A percentile compares a stretch with the other conserved stretches of the same genome.
Evolutionary conservation across 1,140 invertebrate species (phyloP).

Genomic region (Protaetia brevitarsis): DNA sequence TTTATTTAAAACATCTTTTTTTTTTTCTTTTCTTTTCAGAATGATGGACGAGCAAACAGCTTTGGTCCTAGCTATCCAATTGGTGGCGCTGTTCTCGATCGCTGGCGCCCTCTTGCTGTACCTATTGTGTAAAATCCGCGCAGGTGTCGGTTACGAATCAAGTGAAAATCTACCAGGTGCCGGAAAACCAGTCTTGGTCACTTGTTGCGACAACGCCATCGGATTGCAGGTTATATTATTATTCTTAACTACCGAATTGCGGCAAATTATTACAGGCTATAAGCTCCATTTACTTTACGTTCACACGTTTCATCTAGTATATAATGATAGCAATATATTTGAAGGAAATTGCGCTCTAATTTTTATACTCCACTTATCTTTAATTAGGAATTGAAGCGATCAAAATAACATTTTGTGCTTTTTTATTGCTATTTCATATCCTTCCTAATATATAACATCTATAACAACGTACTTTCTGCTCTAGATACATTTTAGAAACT

Average conservation of each 20-base stretch:
- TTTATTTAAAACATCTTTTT: background rate
- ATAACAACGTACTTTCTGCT: background rate
- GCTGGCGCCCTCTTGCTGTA: slow-evolving; percentile 73
- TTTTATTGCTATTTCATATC: too few species aligned
- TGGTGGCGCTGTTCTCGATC: slow-evolving; percentile 73
- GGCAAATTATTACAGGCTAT: too few species aligned
- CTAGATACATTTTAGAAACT: background rate
- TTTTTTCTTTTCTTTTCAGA: slow-evolving; percentile 35
- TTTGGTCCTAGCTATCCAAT: slow-evolving; percentile 70
- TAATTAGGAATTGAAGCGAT: too few species aligned
- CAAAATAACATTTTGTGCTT: too few species aligned
- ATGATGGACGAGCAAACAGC: slow-evolving; percentile 74
- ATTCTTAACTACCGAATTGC: too few species aligned
- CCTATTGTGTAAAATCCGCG: slow-evolving; percentile 67
- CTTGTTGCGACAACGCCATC: slow-evolving; percentile 70
- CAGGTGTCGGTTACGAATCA: slow-evolving; percentile 36
- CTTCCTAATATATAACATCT: too few species aligned
- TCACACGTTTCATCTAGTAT: background rate
- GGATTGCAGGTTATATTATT: slow-evolving; percentile 68
- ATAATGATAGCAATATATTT: background rate
- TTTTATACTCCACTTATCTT: background rate
- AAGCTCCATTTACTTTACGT: background rate
- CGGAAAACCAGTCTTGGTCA: slow-evolving; percentile 68
- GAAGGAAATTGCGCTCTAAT: background rate
- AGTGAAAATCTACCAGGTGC: slow-evolving; percentile 49